Evolutionary conservation across 2,888 invertebrate genomes (phyloP).

Genomic region (Melangyna quadrimaculata): DNA sequence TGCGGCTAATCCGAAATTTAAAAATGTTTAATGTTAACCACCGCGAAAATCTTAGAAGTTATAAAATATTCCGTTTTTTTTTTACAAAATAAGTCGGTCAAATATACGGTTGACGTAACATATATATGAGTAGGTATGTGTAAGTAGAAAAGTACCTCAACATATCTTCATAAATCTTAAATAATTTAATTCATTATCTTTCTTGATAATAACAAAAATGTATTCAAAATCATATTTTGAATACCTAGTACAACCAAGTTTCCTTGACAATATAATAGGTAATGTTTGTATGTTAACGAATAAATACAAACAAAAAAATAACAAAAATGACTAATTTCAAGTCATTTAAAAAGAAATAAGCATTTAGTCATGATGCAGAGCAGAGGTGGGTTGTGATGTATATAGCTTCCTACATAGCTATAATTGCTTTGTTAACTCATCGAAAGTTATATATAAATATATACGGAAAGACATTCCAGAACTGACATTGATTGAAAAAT

Average conservation of each 20-base stretch:
- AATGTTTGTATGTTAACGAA: neutral
- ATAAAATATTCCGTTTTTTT: no score
- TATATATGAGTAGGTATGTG: neutral
- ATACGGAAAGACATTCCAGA: neutral
- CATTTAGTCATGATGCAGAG: neutral
- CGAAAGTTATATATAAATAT: neutral
- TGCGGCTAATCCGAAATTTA: no score
- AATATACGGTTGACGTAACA: neutral
- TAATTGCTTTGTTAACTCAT: constrained; percentile 19
- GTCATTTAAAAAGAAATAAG: neutral
- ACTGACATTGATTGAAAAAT: neutral
- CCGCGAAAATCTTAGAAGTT: no score
- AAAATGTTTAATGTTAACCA: no score
- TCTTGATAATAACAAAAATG: neutral
- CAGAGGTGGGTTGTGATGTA: neutral
- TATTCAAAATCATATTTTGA: neutral
- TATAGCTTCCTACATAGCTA: neutral
- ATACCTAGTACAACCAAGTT: neutral
- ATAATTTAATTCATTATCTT: neutral
- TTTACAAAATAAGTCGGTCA: neutral
- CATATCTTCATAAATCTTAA: neutral
- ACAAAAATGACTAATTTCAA: constrained; percentile 10
- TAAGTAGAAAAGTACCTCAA: neutral
- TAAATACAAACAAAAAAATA: neutral
- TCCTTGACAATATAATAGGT: neutral